phyloP scores from a whole-genome alignment of 2,113 vertebrate species.

The Pithys albifrons region DNA sequence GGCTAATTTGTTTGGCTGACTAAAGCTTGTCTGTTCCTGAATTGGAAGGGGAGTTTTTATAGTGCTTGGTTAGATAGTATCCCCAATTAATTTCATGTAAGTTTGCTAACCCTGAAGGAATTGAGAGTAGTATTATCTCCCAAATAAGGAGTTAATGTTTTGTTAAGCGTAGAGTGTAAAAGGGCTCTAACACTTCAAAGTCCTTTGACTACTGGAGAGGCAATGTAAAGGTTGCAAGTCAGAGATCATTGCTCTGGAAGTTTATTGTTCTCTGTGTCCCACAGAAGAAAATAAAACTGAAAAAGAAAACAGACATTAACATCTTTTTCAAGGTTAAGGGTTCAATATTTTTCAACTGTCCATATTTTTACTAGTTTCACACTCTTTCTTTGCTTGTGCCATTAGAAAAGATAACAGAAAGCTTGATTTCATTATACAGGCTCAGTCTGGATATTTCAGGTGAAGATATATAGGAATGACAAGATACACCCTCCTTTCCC shows the following conservation, averaged over 20 bases:
- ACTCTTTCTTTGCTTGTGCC: background rate
- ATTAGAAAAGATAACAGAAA: background rate
- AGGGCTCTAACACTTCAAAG: background rate
- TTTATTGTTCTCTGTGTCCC: background rate
- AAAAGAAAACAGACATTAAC: background rate
- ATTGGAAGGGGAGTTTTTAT: background rate
- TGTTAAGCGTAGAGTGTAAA: background rate
- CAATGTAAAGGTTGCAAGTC: background rate
- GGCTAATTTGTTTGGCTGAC: background rate
- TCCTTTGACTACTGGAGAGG: background rate
- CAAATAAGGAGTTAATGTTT: conserved; percentile 1
- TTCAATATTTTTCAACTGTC: background rate
- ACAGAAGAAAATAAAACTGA: background rate
- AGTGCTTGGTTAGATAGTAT: background rate
- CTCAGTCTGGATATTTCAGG: background rate
- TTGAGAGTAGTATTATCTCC: background rate
- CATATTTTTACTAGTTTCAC: background rate
- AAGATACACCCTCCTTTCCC: background rate
- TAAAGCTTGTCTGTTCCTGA: background rate
- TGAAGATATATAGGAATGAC: background rate
- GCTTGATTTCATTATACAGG: background rate
- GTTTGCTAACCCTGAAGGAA: background rate
- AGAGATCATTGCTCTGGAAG: background rate
- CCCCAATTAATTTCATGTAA: background rate
- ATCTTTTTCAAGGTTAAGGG: background rate